Conservation (phyloP, 2,113 vertebrate species). For the Rissa tridactyla region DNA sequence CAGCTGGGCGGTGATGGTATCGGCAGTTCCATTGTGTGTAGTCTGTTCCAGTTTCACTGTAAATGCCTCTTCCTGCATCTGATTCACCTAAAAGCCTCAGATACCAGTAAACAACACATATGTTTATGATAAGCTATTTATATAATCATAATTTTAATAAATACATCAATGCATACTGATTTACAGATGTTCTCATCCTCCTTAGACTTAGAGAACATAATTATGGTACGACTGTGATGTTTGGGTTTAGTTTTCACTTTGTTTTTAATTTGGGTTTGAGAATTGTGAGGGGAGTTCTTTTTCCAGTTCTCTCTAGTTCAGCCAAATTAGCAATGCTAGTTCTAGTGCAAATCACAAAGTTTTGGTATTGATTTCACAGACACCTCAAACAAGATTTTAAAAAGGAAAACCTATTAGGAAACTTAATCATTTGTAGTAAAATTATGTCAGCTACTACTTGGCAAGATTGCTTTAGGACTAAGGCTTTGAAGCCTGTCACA, state of each 20-base stretch:
- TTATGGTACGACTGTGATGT: background rate
- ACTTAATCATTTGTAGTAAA: constrained; percentile 82
- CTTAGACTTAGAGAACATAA: constrained; percentile 8
- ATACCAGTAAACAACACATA: background rate
- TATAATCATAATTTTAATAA: constrained; percentile 10
- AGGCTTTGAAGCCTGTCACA: constrained; percentile 88
- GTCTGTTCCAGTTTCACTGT: background rate
- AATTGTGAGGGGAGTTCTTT: background rate
- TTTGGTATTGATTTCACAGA: constrained; percentile 76
- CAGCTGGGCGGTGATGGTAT: background rate
- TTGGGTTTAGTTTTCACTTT: background rate
- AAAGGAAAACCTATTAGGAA: constrained; percentile 73
- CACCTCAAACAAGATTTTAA: constrained; percentile 73
- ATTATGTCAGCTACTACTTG: constrained; percentile 80
- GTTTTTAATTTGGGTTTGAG: background rate
- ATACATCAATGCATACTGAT: constrained; percentile 8
- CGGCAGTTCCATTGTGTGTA: background rate
- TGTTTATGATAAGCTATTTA: background rate
- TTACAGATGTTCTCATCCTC: constrained; percentile 23
- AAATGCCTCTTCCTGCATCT: background rate
- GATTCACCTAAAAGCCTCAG: background rate
- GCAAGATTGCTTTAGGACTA: constrained; percentile 86
- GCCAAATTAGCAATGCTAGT: constrained; percentile 64
- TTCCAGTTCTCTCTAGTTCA: constrained; percentile 25
- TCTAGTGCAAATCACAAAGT: constrained; percentile 70